A percentile compares a stretch with the other conserved stretches of the same genome.
Evolutionary conservation across 2,888 invertebrate species (phyloP).

Genomic region (Timema podura): DNA sequence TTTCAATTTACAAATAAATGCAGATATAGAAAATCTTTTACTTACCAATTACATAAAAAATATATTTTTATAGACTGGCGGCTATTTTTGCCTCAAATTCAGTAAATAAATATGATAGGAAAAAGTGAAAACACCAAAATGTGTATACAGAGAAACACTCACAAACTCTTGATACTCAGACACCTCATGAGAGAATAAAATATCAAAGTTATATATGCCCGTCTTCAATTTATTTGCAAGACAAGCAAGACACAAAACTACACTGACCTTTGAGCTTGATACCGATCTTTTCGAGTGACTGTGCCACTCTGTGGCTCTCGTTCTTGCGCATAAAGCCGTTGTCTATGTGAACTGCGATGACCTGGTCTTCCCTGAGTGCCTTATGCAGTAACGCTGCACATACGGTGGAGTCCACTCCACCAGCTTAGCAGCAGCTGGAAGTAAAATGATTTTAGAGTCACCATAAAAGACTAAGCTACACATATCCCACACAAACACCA

Average conservation of each 20-base stretch:
- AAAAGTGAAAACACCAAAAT: not conserved
- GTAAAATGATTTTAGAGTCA: not conserved
- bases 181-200: too few species aligned
- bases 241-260: not conserved
- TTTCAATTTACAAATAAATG: too few species aligned
- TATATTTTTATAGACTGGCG: too few species aligned
- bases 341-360: constrained; percentile 96
- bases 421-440: constrained; percentile 84
- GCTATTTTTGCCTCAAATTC: too few species aligned
- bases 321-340: constrained; percentile 98
- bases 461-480: too few species aligned
- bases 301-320: constrained; percentile 85
- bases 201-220: too few species aligned
- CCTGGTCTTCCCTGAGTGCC: constrained; percentile 83
- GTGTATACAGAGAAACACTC: too few species aligned
- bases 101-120: not conserved
- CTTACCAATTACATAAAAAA: too few species aligned
- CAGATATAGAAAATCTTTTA: too few species aligned
- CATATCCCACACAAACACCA: not conserved
- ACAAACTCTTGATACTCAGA: too few species aligned
- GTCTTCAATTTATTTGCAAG: too few species aligned
- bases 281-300: constrained; percentile 76
- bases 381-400: constrained; percentile 93
- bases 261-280: constrained; percentile 69
- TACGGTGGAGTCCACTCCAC: constrained; percentile 99